Evolutionary conservation across 2,888 invertebrate species (phyloP), one percentile per base, ranked within the genome.

Genomic region (Drosophila niveifrons): DNA sequence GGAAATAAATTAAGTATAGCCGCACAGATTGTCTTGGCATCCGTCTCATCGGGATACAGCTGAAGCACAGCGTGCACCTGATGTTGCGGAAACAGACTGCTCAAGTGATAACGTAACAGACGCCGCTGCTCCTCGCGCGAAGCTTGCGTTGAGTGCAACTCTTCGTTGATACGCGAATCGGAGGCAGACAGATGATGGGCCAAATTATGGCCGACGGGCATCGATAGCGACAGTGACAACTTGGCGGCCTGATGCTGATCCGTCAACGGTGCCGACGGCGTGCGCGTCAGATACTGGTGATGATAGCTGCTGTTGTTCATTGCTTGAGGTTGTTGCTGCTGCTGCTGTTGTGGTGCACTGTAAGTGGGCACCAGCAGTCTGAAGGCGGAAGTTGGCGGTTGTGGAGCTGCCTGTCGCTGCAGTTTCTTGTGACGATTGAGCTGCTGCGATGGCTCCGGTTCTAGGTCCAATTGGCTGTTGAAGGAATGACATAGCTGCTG

Each of bases 21-120:
- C 39, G 96, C 96, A 93, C 98, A 98, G 91, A 98, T 97, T 82
- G 95, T 96, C 92, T 98, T 96, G 9, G 98, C 96, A 92, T 98
- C 96, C 23, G 96, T 97, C 91, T 98, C 98, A 52, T 97, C 96
- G 0, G 98, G 98, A 93, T 97, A 95, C 76, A 96, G 93, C 72
- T 96, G 95, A 96, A 99, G 97, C 0, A 96, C 98, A 56, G 95
- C 95, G 56, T 95, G 94, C n/a, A 98, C 98, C 90, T 97, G 96
- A 76, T 96, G 95, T 89, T 97, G 96, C 0, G 98, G 97, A 92
- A 99, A 99, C 65, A 98, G 95, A 58, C 96, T 96, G n/a, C 97
- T 95, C 73, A 99, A 93, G 92, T 98, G 97, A 92, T 96, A 98
- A 91, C 96, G 97, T 90, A 98, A 93, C 79, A 95, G 94, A 29